Evolutionary conservation across 2,888 invertebrate genomes (phyloP).

Genomic region (Biston stratarius): DNA sequence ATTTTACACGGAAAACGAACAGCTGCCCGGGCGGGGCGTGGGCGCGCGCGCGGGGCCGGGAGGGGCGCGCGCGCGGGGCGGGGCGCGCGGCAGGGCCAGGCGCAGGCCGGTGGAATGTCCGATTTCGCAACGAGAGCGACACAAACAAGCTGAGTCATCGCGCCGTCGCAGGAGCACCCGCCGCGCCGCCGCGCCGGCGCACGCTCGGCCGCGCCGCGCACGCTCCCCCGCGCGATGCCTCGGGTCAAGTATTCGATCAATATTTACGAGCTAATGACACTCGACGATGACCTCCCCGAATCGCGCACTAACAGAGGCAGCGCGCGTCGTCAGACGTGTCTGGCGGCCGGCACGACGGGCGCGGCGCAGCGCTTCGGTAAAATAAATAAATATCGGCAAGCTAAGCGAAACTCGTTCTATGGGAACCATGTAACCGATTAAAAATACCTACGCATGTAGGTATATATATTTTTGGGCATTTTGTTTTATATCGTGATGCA

Average conservation of each 20-base stretch:
- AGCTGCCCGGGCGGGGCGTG: not conserved
- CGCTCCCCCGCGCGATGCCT: not conserved
- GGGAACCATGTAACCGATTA: too few species aligned
- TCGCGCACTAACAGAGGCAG: not conserved
- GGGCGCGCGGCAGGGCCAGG: not conserved
- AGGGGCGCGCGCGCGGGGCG: not conserved
- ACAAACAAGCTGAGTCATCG: slow-evolving; percentile 44
- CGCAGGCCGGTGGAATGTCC: slow-evolving; percentile 38
- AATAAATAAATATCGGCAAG: too few species aligned
- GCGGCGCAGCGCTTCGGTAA: not conserved
- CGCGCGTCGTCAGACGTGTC: not conserved
- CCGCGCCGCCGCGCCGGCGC: not conserved
- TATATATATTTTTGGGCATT: too few species aligned
- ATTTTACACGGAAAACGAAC: too few species aligned
- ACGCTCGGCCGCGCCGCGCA: not conserved
- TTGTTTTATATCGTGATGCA: too few species aligned
- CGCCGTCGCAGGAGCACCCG: slow-evolving; percentile 1
- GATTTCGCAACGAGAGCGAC: slow-evolving; percentile 39
- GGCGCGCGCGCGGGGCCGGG: too few species aligned
- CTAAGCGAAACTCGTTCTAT: too few species aligned
- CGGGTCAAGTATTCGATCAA: not conserved
- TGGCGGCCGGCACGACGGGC: not conserved
- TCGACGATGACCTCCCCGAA: not conserved
- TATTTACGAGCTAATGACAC: not conserved
- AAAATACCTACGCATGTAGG: too few species aligned